Conservation (phyloP, 2,888 invertebrate species). For the Zootermopsis nevadensis region DNA sequence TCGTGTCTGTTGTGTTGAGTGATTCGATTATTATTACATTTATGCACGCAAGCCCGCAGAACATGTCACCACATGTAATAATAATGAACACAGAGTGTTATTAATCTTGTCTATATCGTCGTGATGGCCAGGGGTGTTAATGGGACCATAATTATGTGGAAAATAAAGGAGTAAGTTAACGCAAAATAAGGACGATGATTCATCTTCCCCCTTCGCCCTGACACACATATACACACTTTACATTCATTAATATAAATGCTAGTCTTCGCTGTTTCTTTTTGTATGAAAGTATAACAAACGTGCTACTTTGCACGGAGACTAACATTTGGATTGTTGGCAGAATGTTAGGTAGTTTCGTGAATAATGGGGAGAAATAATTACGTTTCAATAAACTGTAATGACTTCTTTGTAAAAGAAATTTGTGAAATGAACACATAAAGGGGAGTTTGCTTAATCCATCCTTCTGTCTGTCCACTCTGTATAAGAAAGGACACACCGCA, state of each 20-base stretch:
- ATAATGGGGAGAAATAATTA: background rate
- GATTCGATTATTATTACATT: too few relatives aligned
- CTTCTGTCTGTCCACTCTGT: too few relatives aligned
- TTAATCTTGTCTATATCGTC: background rate
- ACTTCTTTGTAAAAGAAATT: too few relatives aligned
- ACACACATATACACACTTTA: too few relatives aligned
- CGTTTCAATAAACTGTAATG: background rate
- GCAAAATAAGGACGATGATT: too few relatives aligned
- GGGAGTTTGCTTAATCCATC: too few relatives aligned
- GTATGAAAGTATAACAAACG: background rate
- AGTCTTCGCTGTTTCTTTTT: background rate
- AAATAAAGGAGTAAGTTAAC: background rate
- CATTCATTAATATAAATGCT: background rate
- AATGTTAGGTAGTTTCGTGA: background rate
- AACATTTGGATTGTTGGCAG: background rate
- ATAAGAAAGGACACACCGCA: too few relatives aligned
- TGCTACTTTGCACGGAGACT: background rate
- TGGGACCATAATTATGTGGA: background rate
- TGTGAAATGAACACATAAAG: too few relatives aligned
- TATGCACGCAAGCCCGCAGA: background rate
- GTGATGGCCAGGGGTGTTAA: constrained; percentile 1
- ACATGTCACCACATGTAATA: background rate
- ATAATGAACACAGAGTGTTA: background rate
- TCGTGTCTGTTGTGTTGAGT: too few relatives aligned
- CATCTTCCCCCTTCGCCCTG: too few relatives aligned